These are phyloP conservation scores for Saguinus imperator DNA, from an alignment of 2,113 vertebrate genomes.

Conservation along the genomic window DNA sequence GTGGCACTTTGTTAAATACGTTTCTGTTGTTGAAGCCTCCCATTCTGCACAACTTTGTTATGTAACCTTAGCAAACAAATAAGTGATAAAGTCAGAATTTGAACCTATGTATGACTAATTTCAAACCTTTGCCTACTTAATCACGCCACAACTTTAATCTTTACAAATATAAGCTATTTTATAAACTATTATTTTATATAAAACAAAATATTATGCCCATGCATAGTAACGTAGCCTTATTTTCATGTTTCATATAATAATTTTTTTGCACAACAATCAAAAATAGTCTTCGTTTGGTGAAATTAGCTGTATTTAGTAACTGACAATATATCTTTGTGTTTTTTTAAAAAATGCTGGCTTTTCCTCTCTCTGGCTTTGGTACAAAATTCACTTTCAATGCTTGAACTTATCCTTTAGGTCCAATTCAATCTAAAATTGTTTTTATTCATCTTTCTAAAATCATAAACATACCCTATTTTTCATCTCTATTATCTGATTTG, in stretches of 20 bases:
- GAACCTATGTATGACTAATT: background rate
- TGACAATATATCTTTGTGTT: background rate
- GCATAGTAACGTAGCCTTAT: background rate
- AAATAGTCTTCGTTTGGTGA: background rate
- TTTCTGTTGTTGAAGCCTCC: background rate
- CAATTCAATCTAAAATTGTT: constrained; percentile 10
- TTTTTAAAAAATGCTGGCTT: background rate
- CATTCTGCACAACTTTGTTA: background rate
- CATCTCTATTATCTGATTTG: constrained; percentile 18
- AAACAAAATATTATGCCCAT: background rate
- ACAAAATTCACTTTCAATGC: background rate
- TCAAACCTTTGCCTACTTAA: background rate
- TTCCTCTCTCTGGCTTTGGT: background rate
- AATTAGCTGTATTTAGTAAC: background rate
- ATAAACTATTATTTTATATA: background rate
- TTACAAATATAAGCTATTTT: background rate
- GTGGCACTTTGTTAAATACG: background rate
- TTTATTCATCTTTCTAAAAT: background rate
- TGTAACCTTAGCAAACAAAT: background rate
- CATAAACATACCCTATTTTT: background rate
- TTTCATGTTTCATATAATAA: constrained; percentile 16
- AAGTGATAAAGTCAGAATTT: background rate
- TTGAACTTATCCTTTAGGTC: background rate
- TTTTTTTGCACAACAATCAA: background rate
- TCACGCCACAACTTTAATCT: background rate